phyloP scores from a whole-genome alignment of 2,797 vertebrate species.

The Anguilla anguilla region DNA sequence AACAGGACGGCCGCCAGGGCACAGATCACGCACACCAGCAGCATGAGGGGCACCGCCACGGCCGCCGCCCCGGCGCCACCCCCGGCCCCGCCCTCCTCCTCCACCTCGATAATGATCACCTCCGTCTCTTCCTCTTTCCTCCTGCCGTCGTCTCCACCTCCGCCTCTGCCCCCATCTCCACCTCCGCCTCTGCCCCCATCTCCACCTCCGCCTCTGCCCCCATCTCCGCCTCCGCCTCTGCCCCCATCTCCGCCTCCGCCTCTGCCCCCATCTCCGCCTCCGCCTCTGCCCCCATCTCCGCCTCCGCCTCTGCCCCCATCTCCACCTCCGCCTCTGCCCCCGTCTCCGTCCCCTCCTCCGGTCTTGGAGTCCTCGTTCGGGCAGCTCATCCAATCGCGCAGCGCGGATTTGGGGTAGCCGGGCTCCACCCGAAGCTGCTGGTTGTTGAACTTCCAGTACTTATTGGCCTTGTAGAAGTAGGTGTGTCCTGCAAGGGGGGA shows the following conservation, averaged over 20 bases:
- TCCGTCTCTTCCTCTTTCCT: constrained; percentile 61
- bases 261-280: constrained; percentile 34
- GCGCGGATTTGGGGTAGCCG: constrained; percentile 86
- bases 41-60: constrained; percentile 77
- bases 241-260: constrained; percentile 31
- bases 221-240: constrained; percentile 21
- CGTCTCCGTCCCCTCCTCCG: constrained; percentile 61
- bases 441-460: constrained; percentile 93
- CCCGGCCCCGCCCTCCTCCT: constrained; percentile 66
- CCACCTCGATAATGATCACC: constrained; percentile 74
- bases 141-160: constrained; percentile 66
- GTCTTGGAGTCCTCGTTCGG: constrained; percentile 77
- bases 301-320: constrained; percentile 34
- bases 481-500: constrained; percentile 79
- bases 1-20: constrained; percentile 81
- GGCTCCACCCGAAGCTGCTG: constrained; percentile 86
- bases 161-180: constrained; percentile 73
- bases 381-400: constrained; percentile 88
- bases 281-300: constrained; percentile 41
- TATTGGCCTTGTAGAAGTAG: constrained; percentile 92
- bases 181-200: constrained; percentile 54
- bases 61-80: constrained; percentile 67
- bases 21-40: constrained; percentile 81
- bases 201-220: constrained; percentile 48
- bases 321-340: constrained; percentile 49